Percentiles rank a stretch among this genome's conserved stretches.
These are phyloP conservation scores for Drosophila greeni DNA, from an alignment of 2,888 invertebrate species.

Conservation along the genomic window DNA sequence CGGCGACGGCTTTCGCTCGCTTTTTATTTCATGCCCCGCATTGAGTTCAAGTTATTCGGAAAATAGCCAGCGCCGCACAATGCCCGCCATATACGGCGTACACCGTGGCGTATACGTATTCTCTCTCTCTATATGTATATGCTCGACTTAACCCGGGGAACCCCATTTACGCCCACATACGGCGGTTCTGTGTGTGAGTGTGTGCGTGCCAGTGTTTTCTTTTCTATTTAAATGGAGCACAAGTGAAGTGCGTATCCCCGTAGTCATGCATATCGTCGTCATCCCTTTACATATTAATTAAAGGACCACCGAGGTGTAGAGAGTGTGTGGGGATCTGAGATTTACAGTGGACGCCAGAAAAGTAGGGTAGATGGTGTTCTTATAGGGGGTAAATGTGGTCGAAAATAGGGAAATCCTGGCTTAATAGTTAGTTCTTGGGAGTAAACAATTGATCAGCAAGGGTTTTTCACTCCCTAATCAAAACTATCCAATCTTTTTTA, in stretches of 20 bases:
- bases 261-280: constrained; percentile 37
- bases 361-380: not conserved
- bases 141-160: constrained; percentile 24
- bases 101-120: constrained; percentile 4
- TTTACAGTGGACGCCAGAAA: constrained; percentile 43
- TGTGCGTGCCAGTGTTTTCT: constrained; percentile 48
- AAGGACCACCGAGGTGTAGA: constrained; percentile 35
- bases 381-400: not conserved
- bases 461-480: too few species aligned
- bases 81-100: constrained; percentile 9
- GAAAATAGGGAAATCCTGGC: not conserved
- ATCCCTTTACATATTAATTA: constrained; percentile 70
- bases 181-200: constrained; percentile 3
- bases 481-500: too few species aligned
- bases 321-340: constrained; percentile 5
- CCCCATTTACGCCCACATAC: constrained; percentile 13
- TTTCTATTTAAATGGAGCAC: constrained; percentile 75
- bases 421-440: not conserved
- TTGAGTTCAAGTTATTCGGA: constrained; percentile 74
- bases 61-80: constrained; percentile 63
- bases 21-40: constrained; percentile 68
- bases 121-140: constrained; percentile 8
- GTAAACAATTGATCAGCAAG: too few species aligned
- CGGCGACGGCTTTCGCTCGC: constrained; percentile 47
- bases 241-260: constrained; percentile 68